Base-by-base conservation (phyloP, 2,888 invertebrate genomes). In the Lithophane socia region DNA sequence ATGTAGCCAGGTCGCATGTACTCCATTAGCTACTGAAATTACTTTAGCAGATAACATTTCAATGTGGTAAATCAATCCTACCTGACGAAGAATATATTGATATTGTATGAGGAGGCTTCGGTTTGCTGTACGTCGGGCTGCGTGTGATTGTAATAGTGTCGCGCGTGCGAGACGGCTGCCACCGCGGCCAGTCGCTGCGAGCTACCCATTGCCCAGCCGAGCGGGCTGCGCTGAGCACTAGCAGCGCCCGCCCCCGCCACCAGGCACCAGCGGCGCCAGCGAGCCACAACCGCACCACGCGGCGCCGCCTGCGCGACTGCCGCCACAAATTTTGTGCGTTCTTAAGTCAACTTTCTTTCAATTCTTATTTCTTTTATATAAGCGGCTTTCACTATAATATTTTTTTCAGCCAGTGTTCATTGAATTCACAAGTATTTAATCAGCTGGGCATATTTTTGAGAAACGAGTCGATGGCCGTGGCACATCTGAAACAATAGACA, bases 71-170 rank as follows among this genome's bases (percentile, higher is more conserved):
- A 12, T 21, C 13, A 42, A 68, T 83, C 83, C 78, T 66, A 84
- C 83, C 98, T 98, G 95, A 98, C 98, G 88, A 98, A 97, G 89
- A 98, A 97, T 87, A 98, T 97, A 94, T 98, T 98, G 91, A 96
- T 91, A 76, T 93, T 94, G 86, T 93, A 95, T 77, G 94, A 92
- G 69, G 96, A 92, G 60, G 94, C 87, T 66, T 94, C 94, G 2
- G 93, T 90, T 75, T 94, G 93, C 77, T 90, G 82, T 86, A 94
- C 91, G 89, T 96, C 90, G 88, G 95, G 93, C 90, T 96, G 93
- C 87, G 95, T 95, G 92, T 96, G 92, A 93, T 97, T 96, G 92
- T 95, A 94, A 88, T 93, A 93, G 88, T 96, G 95, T 80, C 92
- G 92, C 67, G 93, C 93, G 83, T 97, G 96, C 37, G 97, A 94